These are phyloP conservation scores for Coregonus sp. DNA, from an alignment of 2,797 vertebrate genomes.

Conservation along the genomic window DNA sequence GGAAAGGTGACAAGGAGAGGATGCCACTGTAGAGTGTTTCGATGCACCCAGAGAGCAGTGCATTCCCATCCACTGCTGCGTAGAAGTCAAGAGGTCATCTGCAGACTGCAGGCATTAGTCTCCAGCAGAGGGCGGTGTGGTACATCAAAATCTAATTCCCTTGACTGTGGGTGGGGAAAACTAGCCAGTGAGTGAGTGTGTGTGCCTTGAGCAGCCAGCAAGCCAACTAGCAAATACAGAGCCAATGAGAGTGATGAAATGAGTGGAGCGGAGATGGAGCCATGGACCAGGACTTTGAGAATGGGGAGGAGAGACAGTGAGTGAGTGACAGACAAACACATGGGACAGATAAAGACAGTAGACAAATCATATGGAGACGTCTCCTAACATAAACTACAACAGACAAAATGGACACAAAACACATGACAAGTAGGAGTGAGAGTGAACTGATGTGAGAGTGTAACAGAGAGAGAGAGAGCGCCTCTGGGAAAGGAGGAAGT, in stretches of 20 bases:
- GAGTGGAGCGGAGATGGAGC: too few species aligned
- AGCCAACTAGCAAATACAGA: neutral
- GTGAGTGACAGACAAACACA: neutral
- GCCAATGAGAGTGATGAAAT: neutral
- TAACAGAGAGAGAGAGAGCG: too few species aligned
- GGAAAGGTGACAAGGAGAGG: neutral
- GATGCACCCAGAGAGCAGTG: neutral
- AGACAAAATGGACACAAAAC: too few species aligned
- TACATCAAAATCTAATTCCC: neutral
- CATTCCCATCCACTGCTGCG: conserved; percentile 36
- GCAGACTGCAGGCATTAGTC: neutral
- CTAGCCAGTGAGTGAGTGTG: neutral
- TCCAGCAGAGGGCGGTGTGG: conserved; percentile 53
- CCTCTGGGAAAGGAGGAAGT: too few species aligned
- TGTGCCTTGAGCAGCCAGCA: neutral
- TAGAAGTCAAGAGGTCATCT: conserved; percentile 5
- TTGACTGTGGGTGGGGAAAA: too few species aligned
- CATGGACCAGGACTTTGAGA: neutral
- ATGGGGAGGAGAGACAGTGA: neutral
- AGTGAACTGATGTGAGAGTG: too few species aligned
- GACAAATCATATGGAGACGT: too few species aligned
- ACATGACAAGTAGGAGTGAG: too few species aligned
- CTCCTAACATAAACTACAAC: too few species aligned
- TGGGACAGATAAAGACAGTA: too few species aligned
- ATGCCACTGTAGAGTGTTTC: too few species aligned